These are phyloP conservation scores for Diabrotica balteata DNA, from an alignment of 2,888 invertebrate genomes.

Conservation along the genomic window DNA sequence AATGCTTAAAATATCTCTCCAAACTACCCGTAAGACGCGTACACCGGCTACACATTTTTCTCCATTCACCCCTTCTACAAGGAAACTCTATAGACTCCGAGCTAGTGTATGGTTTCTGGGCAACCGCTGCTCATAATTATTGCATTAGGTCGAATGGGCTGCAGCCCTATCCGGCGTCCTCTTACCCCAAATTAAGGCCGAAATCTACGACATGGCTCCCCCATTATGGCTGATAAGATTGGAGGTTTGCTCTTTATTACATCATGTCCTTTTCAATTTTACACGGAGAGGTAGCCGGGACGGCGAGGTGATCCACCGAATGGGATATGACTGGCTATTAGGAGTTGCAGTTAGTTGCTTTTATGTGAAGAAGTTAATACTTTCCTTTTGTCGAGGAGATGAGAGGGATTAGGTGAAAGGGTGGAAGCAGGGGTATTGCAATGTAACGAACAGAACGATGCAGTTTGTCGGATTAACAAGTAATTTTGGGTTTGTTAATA, in stretches of 20 bases:
- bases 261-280: slow-evolving; percentile 33
- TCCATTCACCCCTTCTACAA: slow-evolving; percentile 9
- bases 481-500: no score
- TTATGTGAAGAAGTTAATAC: slow-evolving; percentile 20
- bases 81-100: slow-evolving; percentile 11
- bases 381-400: slow-evolving; percentile 9
- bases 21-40: no score
- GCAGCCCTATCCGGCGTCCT: slow-evolving; percentile 25
- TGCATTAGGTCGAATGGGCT: slow-evolving; percentile 40
- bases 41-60: not conserved
- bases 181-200: slow-evolving; percentile 31
- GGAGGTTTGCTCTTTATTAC: slow-evolving; percentile 34
- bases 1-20: no score
- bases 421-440: not conserved
- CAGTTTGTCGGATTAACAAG: no score
- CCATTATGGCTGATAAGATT: slow-evolving; percentile 34
- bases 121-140: slow-evolving; percentile 43
- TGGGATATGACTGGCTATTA: slow-evolving; percentile 21
- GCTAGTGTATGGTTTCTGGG: slow-evolving; percentile 25
- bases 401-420: not conserved
- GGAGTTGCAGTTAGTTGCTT: slow-evolving; percentile 18
- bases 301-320: slow-evolving; percentile 18
- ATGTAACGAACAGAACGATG: no score
- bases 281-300: slow-evolving; percentile 20
- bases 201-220: slow-evolving; percentile 30